Evolutionary conservation across 2,888 invertebrate species (phyloP), one percentile per base, ranked within the genome.

Genomic region (Philonicus albiceps): DNA sequence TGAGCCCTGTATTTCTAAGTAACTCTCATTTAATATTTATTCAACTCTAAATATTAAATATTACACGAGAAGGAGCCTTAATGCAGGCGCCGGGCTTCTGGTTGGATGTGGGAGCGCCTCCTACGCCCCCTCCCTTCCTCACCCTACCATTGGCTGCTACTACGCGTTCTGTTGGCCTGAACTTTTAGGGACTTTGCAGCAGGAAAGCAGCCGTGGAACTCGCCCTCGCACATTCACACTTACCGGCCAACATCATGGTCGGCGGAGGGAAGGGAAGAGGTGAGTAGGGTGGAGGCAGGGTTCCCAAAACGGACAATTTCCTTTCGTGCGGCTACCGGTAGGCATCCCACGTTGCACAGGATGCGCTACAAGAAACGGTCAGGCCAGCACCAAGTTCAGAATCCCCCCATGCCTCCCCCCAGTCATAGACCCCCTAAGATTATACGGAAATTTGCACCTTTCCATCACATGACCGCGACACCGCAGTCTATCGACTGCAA

Each of bases 41-140:
- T 90, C 90, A 91, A 91, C 92, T 92, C 92, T 92, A 92, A 92
- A 92, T 92, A 92, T 92, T 92, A 92, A 92, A 92, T 92, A 92
- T 92, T 92, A 92, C 92, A 91, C 90, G 91, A 91, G 91, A 91
- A 90, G 89, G 88, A 87, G 88, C 78, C 80, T 85, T 53, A 55
- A 22, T 86, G 84, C 86, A 87, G 87, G 86, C 86, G 88, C 85
- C 43, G 75, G 76, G 85, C 43, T 53, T 64, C 49, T 40, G 49
- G 43, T 0, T 5, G 49, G 80, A 49, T 30, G 16, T 8, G 30
- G 80, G 31, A 13, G 19, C 16, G 16, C 73, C n/a, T 43, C 6
- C 40, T 37, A 11, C 37, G 37, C 37, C 37, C 37, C 37, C 37
- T 37, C 37, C 37, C 11, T 37, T 37, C 2, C 37, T n/a, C n/a